phyloP scores from a whole-genome alignment of 2,113 vertebrate genomes.

The Dunckerocampus dactyliophorus region DNA sequence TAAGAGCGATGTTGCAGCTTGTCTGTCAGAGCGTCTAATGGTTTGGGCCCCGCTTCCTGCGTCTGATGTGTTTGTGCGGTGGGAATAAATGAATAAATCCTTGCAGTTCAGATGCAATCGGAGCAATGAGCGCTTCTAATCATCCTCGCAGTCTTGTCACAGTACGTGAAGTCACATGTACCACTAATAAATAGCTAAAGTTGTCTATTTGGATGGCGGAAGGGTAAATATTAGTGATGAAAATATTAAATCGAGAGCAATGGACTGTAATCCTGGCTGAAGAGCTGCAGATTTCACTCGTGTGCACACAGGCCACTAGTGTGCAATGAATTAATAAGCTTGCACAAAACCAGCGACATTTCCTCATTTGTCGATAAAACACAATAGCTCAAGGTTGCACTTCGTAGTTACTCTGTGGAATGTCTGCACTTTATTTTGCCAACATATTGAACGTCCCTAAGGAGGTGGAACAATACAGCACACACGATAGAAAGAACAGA shows the following conservation, averaged over 20 bases:
- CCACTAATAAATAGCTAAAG: background rate
- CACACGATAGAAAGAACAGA: background rate
- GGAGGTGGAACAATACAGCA: background rate
- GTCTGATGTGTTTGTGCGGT: conserved; percentile 18
- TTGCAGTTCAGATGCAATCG: conserved; percentile 30
- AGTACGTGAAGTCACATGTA: conserved; percentile 12
- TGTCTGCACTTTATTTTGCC: background rate
- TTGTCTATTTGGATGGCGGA: background rate
- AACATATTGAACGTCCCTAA: background rate
- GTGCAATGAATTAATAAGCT: background rate
- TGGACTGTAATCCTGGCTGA: background rate
- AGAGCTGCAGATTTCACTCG: background rate
- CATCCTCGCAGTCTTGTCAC: conserved; percentile 16
- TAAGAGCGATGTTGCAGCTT: conserved; percentile 51
- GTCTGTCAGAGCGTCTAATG: conserved; percentile 57
- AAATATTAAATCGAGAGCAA: background rate
- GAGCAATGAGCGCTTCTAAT: conserved; percentile 26
- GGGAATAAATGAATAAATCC: conserved; percentile 27
- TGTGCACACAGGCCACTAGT: too few species aligned
- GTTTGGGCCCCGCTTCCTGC: conserved; percentile 5
- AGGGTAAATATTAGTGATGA: background rate
- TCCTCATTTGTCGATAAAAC: background rate
- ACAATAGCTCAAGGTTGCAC: conserved; percentile 1
- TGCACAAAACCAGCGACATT: background rate
- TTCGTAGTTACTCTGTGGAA: background rate